Percentiles rank a stretch among this genome's conserved stretches.
Evolutionary conservation across 2,888 invertebrate genomes (phyloP).

Genomic region (Drosophila barbarae): DNA sequence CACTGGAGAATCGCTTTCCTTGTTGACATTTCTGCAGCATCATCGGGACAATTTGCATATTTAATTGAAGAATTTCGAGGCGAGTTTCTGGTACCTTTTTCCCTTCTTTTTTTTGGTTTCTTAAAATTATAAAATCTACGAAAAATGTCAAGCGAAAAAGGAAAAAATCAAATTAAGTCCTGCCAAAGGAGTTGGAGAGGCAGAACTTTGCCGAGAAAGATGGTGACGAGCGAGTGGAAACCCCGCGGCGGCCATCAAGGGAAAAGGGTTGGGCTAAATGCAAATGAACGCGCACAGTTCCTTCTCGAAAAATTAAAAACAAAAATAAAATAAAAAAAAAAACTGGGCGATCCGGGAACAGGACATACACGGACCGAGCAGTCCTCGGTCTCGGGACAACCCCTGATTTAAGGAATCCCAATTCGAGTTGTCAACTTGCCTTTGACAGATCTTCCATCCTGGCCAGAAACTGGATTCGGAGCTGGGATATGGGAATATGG

Average conservation of each 20-base stretch:
- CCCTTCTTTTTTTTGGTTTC: conserved; percentile 17
- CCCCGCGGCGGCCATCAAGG: conserved; percentile 53
- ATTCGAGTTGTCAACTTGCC: conserved; percentile 49
- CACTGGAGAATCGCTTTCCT: conserved; percentile 36
- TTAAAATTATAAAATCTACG: conserved; percentile 40
- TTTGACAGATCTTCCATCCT: conserved; percentile 58
- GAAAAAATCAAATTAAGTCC: conserved; percentile 20
- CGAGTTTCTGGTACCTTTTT: conserved; percentile 3
- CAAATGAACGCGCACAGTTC: conserved; percentile 50
- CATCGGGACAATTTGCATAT: conserved; percentile 65
- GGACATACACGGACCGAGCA: conserved; percentile 42
- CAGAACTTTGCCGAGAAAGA: background rate
- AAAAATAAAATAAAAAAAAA: conserved; percentile 2
- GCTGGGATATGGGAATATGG: conserved; percentile 1
- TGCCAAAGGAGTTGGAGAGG: conserved; percentile 3
- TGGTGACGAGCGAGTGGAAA: conserved; percentile 44
- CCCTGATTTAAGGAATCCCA: conserved; percentile 24
- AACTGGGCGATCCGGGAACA: conserved; percentile 42
- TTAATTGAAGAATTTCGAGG: conserved; percentile 59
- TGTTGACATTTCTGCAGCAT: conserved; percentile 69
- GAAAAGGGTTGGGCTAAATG: conserved; percentile 56
- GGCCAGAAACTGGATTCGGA: conserved; percentile 34
- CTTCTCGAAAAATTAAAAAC: conserved; percentile 11
- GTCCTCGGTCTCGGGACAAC: conserved; percentile 22
- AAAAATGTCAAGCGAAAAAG: conserved; percentile 41